Evolutionary conservation across 2,888 invertebrate species (phyloP), one percentile per base, ranked within the genome.

Genomic region (Ellobium chinense): DNA sequence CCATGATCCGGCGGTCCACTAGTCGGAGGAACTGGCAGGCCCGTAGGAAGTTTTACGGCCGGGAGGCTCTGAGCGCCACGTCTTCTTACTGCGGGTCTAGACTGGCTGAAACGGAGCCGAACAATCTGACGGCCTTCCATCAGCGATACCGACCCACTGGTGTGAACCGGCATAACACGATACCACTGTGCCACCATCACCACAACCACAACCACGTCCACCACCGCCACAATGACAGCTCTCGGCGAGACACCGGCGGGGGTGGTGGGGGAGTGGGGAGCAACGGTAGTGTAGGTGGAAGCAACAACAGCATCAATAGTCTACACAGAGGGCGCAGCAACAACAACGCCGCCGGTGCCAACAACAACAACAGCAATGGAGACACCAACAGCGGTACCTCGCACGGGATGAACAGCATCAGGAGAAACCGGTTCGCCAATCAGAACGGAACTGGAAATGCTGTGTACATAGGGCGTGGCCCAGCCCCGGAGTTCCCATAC

Each of bases 1-100:
- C 89, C 3, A 89, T 89, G 83, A 90, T 90, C n/a, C 77, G 90
- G 21, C 79, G 90, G 39, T 90, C 90, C 27, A 87, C 87, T 9
- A 89, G 89, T 39, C 72, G 84, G 24, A 69, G 81, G n/a, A 82
- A 83, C 46, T 84, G 85, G 84, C 82, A 82, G 76, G 68, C 81
- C 0, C 58, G 75, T 14, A 31, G 74, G 5, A 54, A 80, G 66
- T 80, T 39, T 60, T 80, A 80, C 62, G 58, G 68, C 1, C 24
- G 65, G 36, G 78, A 78, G 24, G 18, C 66, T 54, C 29, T 70
- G 62, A 54, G n/a, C 18, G 37, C 14, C 21, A 60, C 58, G 18
- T 54, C 65, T 1, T 56, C 72, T 3, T 78, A 58, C 27, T 12
- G 46, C 21, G 63, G 72, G 14, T 7, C 31, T 3, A 9, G 56